Conservation (phyloP, 2,113 vertebrate species). For the Zosterops japonicus region DNA sequence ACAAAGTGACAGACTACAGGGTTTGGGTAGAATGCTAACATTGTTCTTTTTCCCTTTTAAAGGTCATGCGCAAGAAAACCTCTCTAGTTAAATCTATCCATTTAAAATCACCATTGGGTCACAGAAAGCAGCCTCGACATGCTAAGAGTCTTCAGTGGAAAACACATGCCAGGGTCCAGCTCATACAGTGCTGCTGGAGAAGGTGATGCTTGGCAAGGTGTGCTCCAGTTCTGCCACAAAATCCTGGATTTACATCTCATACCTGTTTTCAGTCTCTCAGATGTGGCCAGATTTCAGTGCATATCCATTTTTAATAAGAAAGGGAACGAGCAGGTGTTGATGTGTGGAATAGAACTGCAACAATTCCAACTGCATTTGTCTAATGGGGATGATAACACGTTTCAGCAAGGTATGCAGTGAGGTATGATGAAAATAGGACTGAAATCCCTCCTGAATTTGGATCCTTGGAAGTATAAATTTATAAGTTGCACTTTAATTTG, state of each 20-base stretch:
- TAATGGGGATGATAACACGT: constrained; percentile 64
- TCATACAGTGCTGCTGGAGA: constrained; percentile 21
- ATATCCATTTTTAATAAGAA: constrained; percentile 72
- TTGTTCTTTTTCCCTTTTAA: constrained; percentile 70
- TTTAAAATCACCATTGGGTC: constrained; percentile 71
- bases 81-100: constrained; percentile 53
- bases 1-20: constrained; percentile 68
- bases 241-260: constrained; percentile 65
- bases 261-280: constrained; percentile 66
- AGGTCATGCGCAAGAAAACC: constrained; percentile 71
- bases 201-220: constrained; percentile 55
- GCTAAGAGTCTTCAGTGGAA: constrained; percentile 52
- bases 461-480: constrained; percentile 20
- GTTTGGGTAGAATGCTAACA: constrained; percentile 71
- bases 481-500: constrained; percentile 50
- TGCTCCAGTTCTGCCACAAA: constrained; percentile 56
- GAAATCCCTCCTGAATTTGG: constrained; percentile 27
- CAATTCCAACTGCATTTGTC: constrained; percentile 63
- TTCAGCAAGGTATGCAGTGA: constrained; percentile 42
- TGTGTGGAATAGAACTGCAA: constrained; percentile 58
- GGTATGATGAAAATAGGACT: constrained; percentile 41
- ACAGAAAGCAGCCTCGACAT: constrained; percentile 57
- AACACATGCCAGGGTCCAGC: constrained; percentile 38
- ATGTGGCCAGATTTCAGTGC: constrained; percentile 32
- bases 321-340: constrained; percentile 74